Evolutionary conservation across 2,888 invertebrate species (phyloP), one percentile per base, ranked within the genome.

Genomic region (Timema podura): DNA sequence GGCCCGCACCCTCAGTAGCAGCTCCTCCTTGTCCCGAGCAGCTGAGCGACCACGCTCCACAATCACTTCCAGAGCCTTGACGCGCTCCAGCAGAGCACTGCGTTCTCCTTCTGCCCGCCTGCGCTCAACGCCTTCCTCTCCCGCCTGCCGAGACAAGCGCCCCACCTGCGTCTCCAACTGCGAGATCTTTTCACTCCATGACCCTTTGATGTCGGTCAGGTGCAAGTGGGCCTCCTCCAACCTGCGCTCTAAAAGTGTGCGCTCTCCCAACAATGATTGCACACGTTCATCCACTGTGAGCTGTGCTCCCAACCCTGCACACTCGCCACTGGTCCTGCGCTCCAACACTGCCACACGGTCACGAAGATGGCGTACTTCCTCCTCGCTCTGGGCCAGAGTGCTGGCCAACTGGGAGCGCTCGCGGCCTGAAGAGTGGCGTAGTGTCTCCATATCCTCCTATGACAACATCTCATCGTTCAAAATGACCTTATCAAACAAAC

Each of bases 151-250:
- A 75, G 92, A 92, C 72, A 93, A 81, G 72, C 93, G 87, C 76
- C 91, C 91, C 73, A 91, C 90, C 87, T 96, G 95, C n/a, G 93
- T 93, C 80, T 96, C 95, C 57, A 95, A 82, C 0, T 91, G 89
- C 15, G 93, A 88, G 76, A 95, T 95, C 80, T 95, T 94, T 13
- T 92, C 91, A 77, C 94, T 95, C 95, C 95, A 95, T 0, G 92
- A 92, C 0, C 92, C 92, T 80, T 96, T 95, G 74, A 95, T 93
- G 77, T 95, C 94, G 0, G 92, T 90, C 48, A 95, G 82, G 80
- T 95, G 95, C 78, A 94, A 85, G 79, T 94, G 91, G 0, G 93
- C 89, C 78, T 95, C 95, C 76, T 93, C 91, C 71, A 95, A 81
- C 76, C 92, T 89, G 72, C 92, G 87, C 74, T 92, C 90, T 48